Evolutionary conservation across 1,140 invertebrate species (phyloP).

Genomic region (Drosophila sp.): DNA sequence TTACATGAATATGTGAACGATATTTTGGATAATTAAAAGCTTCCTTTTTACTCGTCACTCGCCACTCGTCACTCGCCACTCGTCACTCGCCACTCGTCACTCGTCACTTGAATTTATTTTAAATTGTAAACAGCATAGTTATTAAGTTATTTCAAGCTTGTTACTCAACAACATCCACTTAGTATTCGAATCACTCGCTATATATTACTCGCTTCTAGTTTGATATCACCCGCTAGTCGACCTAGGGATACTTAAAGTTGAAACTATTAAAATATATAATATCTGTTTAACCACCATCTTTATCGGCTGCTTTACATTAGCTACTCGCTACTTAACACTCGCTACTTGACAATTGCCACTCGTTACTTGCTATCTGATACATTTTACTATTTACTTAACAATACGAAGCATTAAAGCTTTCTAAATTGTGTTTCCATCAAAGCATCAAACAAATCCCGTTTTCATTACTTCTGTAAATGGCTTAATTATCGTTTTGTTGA

Average conservation of each 20-base stretch:
- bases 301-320: too few species aligned
- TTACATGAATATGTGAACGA: constrained; percentile 1
- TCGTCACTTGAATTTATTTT: too few species aligned
- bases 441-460: not conserved
- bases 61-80: not conserved
- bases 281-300: too few species aligned
- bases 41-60: not conserved
- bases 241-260: too few species aligned
- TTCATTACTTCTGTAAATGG: constrained; percentile 6
- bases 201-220: too few species aligned
- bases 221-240: too few species aligned
- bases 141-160: not conserved
- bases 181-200: too few species aligned
- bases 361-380: not conserved
- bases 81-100: not conserved
- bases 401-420: not conserved
- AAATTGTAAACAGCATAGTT: too few species aligned
- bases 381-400: not conserved
- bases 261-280: too few species aligned
- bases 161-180: not conserved
- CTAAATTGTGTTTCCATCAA: not conserved
- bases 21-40: not conserved
- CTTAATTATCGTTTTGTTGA: constrained; percentile 11
- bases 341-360: not conserved
- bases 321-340: constrained; percentile 4